Evolutionary conservation across 2,797 vertebrate species (phyloP), one percentile per base, ranked within the genome.

Genomic region (Sphenodon punctatus): DNA sequence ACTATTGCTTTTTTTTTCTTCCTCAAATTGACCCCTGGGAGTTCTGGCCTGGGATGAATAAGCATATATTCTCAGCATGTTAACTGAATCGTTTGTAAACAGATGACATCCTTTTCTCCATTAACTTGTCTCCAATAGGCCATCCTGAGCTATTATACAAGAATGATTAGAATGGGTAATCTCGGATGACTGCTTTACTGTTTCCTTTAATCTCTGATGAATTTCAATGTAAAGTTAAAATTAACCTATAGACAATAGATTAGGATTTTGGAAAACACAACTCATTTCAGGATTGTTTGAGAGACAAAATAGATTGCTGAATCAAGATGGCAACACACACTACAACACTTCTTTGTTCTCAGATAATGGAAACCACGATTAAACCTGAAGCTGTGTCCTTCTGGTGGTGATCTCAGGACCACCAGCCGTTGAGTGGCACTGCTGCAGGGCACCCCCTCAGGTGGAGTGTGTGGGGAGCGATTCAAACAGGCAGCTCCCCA

Each of bases 61-160:
- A 65, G 60, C 77, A 82, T 46, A 83, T 48, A 70, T 20, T 86
- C 92, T 76, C 81, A 68, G 82, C 46, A 42, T 89, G 73, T 77
- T 90, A 86, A 80, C 70, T 83, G 78, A 91, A 94, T 48, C 88
- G 77, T 94, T 95, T 95, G 90, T 95, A 95, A 95, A 92, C 82
- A 95, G 92, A 90, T 78, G 58, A 67, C 90, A 73, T 89, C 89
- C 80, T 84, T 89, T 83, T 80, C 81, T 88, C 86, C 90, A 85
- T 91, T 92, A 93, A 82, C 56, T 92, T 86, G 73, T 87, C 70
- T 93, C 85, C 77, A 25, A 32, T 81, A 75, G 78, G 32, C 59
- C 70, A 71, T 87, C 75, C 90, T 93, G 91, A 94, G 65, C 88
- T 91, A 30, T 84, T 78, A 49, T 67, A 61, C 23, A 86, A 90